Conservation (phyloP, 2,797 vertebrate genomes). For the Lagocephalus sceleratus region DNA sequence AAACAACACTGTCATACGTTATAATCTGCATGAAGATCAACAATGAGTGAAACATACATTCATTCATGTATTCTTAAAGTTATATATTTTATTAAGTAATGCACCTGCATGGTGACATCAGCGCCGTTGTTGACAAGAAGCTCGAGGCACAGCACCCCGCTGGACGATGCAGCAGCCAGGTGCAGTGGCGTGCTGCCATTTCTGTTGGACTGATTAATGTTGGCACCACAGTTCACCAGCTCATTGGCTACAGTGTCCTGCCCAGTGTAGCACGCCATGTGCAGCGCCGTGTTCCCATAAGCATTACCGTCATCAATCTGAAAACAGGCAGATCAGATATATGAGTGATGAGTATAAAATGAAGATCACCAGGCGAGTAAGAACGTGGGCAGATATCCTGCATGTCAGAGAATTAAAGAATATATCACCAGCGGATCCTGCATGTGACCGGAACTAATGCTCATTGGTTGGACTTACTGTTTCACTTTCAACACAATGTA, state of each 20-base stretch:
- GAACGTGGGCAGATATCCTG: neutral
- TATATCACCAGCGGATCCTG: neutral
- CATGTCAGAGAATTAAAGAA: neutral
- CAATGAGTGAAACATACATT: neutral
- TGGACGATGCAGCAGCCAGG: constrained; percentile 90
- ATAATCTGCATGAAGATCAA: neutral
- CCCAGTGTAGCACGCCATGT: constrained; percentile 92
- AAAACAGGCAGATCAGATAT: neutral
- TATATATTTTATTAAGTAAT: neutral
- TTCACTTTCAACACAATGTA: neutral
- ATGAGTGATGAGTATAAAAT: neutral
- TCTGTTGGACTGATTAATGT: constrained; percentile 88
- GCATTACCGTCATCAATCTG: constrained; percentile 89
- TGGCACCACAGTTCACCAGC: constrained; percentile 90
- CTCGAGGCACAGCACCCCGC: constrained; percentile 91
- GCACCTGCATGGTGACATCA: constrained; percentile 90
- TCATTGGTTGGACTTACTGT: neutral
- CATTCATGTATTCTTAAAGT: neutral
- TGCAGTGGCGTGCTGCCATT: constrained; percentile 90
- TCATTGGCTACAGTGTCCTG: constrained; percentile 89
- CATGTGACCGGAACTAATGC: neutral
- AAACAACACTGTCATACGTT: constrained; percentile 9
- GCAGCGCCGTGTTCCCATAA: constrained; percentile 93
- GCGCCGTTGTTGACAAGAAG: constrained; percentile 94
- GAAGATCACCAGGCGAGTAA: neutral